Evolutionary conservation across 2,888 invertebrate species (phyloP), one percentile per base, ranked within the genome.

Genomic region (Drosophila ezoana): DNA sequence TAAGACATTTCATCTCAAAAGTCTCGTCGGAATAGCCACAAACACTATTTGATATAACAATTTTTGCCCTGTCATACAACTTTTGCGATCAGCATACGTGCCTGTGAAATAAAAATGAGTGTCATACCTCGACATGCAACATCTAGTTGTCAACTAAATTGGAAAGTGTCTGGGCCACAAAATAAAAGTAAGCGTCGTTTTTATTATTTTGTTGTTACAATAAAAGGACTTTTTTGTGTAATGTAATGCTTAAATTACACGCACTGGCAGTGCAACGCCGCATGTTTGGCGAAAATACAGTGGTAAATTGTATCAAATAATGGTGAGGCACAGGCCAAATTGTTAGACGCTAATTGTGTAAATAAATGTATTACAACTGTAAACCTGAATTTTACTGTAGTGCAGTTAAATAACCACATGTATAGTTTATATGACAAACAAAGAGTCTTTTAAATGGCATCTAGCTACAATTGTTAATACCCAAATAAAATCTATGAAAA

Each of bases 131-230:
- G 8, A 4, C 51, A 60, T 38, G 37, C 70, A 51, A 54, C 11
- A 40, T 18, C 8, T 4, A 4, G 11, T 9, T 43, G 33, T 35
- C 45, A 41, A 20, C 14, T 11, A 10, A 0, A 57, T 13, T 44
- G 59, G 52, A 79, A 28, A 75, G 79, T 76, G 76, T 23, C 13
- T 41, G 60, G 9, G 32, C 61, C 44, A 4, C 28, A 5, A 38
- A 43, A 48, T 47, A 59, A 68, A 78, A 76, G 76, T 64, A 79
- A 76, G 76, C 76, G 79, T 76, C 76, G 63, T 79, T 76, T 73
- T 76, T 76, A 75, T 79, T 76, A 64, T 75, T 79, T 79, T 76
- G 79, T 79, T 76, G 76, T 64, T 75, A 76, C 70, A 75, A 61
- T 79, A 67, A 58, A 75, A 64, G 53, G 59, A 76, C 51, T 37